Evolutionary conservation across 2,888 invertebrate genomes (phyloP).

Genomic region (Athetis lepigone): DNA sequence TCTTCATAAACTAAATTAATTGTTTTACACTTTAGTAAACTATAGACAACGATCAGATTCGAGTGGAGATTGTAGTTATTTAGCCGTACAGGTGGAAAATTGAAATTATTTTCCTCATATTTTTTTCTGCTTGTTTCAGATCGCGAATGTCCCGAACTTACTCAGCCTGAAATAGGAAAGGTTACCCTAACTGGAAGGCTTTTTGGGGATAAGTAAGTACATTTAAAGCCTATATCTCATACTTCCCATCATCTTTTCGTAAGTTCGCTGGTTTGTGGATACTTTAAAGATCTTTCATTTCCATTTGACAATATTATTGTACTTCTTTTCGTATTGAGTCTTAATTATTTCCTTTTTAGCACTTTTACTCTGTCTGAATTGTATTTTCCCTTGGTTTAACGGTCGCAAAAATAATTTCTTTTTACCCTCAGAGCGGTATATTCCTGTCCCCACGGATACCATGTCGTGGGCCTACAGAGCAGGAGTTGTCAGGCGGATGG

Average conservation of each 20-base stretch:
- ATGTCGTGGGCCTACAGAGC: constrained; percentile 96
- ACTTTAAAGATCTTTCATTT: too few species aligned
- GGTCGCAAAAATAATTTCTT: not conserved
- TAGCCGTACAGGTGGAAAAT: too few species aligned
- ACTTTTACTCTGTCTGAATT: too few species aligned
- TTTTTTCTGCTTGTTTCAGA: constrained; percentile 88
- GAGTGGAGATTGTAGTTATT: too few species aligned
- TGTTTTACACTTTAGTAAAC: too few species aligned
- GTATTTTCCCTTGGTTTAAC: too few species aligned
- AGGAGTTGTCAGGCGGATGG: constrained; percentile 98
- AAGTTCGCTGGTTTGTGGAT: too few species aligned
- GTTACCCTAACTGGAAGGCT: constrained; percentile 94
- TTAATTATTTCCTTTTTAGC: too few species aligned
- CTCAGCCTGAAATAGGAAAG: constrained; percentile 94
- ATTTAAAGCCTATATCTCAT: not conserved
- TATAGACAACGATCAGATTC: too few species aligned
- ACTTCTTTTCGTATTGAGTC: too few species aligned
- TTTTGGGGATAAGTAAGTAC: constrained; percentile 93
- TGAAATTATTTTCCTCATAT: not conserved
- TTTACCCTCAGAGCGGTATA: constrained; percentile 92
- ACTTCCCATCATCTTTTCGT: not conserved
- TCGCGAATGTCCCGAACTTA: constrained; percentile 95
- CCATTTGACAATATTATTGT: too few species aligned
- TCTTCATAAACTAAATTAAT: too few species aligned
- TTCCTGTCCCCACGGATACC: constrained; percentile 96